Base-by-base conservation (phyloP, 2,888 invertebrate species). In the Bellardia bayeri region DNA sequence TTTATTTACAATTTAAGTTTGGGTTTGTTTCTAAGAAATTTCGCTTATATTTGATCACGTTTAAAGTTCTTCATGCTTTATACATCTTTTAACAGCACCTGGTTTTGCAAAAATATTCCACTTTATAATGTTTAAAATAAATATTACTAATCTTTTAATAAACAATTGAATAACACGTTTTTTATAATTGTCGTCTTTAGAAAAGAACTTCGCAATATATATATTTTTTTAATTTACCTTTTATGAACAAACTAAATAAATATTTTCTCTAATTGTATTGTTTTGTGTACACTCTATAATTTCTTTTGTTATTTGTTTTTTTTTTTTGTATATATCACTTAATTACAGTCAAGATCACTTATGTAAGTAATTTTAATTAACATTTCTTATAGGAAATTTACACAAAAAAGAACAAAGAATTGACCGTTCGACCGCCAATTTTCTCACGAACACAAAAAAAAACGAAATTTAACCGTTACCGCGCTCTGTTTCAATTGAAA, bases 401-500 rank as follows among this genome's bases (percentile, higher is more conserved):
- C n/a, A 51, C 16, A 11, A 37, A 23, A 23, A 16, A 61, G 2
- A 68, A 49, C 14, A 79, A 49, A 74, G 3, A 68, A 61, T 23
- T 68, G 63, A 80, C 37, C 66, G 58, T 49, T 58, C 61, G 13
- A 71, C 63, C 45, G 13, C n/a, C 23, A 61, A 11, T 40, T 58
- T 16, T 30, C 30, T 23, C 11, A 30, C 37, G 49, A 51, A 76
- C 51, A 13, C 37, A 30, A 56, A 30, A 75, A 51, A 23, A 76
- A 14, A 64, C 13, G 30, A 49, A 40, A 72, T 45, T 42, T 66
- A 87, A 84, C 84, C 85, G 82, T 87, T 87, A 85, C 33, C 78
- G 81, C 68, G 56, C 80, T 81, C 81, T 72, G 87, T 81, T 84
- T 76, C 76, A 76, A 87, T 68, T 66, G 76, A 76, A 84, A 87